Conservation (phyloP, 2,113 vertebrate genomes). For the Antidorcas marsupialis region DNA sequence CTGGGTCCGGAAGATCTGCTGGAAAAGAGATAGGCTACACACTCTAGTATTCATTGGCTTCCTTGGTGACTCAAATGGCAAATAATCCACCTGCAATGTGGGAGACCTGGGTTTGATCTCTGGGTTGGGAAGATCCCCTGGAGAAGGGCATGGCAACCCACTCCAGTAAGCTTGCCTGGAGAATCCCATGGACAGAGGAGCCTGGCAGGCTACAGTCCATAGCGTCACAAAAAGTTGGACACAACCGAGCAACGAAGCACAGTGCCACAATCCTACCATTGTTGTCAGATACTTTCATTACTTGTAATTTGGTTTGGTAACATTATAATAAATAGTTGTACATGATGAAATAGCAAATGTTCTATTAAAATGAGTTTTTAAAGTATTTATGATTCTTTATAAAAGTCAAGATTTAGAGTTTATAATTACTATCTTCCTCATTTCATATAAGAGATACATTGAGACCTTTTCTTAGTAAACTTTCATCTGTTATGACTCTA, state of each 20-base stretch:
- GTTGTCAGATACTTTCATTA: slow-evolving; percentile 31
- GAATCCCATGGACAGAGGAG: background rate
- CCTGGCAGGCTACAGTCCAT: background rate
- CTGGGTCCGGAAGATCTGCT: background rate
- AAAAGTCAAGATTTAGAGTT: slow-evolving; percentile 3
- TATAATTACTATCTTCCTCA: slow-evolving; percentile 4
- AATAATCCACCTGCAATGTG: background rate
- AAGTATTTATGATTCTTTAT: slow-evolving; percentile 30
- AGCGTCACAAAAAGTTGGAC: background rate
- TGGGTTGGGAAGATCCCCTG: background rate
- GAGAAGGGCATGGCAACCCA: background rate
- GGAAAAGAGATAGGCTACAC: background rate
- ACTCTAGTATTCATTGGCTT: background rate
- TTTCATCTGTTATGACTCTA: slow-evolving; percentile 18
- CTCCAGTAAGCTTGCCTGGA: background rate
- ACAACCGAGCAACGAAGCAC: background rate
- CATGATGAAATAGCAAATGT: background rate
- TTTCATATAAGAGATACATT: slow-evolving; percentile 40
- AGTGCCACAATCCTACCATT: background rate
- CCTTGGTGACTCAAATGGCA: background rate
- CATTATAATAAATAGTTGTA: slow-evolving; percentile 22
- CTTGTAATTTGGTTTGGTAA: slow-evolving; percentile 23
- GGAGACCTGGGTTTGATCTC: background rate
- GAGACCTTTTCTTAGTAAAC: slow-evolving; percentile 17
- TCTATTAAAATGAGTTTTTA: slow-evolving; percentile 37